Conservation (phyloP, 2,888 invertebrate species). For the Reticulitermes lucifugus region DNA sequence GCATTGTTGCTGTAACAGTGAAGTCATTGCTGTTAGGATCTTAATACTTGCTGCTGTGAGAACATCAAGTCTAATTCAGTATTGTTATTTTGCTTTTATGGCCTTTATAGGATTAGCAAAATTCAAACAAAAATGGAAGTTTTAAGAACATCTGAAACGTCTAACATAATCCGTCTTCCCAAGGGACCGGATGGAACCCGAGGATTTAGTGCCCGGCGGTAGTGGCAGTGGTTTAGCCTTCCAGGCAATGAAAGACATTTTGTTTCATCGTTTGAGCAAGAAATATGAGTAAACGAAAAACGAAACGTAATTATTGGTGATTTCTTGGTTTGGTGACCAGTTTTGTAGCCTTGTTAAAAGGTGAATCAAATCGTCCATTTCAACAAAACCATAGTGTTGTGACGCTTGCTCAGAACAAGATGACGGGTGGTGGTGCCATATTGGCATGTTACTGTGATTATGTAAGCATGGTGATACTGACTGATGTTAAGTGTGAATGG, state of each 20-base stretch:
- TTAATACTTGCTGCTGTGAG: too few relatives aligned
- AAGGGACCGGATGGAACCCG: constrained; percentile 83
- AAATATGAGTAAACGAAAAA: not conserved
- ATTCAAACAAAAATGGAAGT: constrained; percentile 62
- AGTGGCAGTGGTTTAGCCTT: constrained; percentile 58
- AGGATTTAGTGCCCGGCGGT: constrained; percentile 77
- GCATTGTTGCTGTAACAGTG: too few relatives aligned
- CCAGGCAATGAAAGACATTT: not conserved
- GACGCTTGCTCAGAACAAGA: not conserved
- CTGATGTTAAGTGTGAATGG: not conserved
- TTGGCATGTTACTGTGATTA: constrained; percentile 36
- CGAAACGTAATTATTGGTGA: not conserved
- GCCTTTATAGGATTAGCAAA: constrained; percentile 58
- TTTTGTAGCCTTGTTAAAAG: not conserved
- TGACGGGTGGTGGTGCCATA: constrained; percentile 29
- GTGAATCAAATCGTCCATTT: constrained; percentile 41
- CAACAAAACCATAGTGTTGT: constrained; percentile 4
- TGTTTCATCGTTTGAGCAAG: not conserved
- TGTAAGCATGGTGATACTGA: constrained; percentile 26
- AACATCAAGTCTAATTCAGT: too few relatives aligned
- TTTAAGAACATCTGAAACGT: constrained; percentile 52
- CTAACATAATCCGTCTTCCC: constrained; percentile 76
- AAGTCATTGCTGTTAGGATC: too few relatives aligned
- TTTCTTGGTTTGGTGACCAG: not conserved
- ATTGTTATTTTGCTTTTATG: constrained; percentile 38